A percentile compares a stretch with the other conserved stretches of the same genome.
Evolutionary conservation across 2,888 invertebrate genomes (phyloP).

Genomic region (Aromia moschata): DNA sequence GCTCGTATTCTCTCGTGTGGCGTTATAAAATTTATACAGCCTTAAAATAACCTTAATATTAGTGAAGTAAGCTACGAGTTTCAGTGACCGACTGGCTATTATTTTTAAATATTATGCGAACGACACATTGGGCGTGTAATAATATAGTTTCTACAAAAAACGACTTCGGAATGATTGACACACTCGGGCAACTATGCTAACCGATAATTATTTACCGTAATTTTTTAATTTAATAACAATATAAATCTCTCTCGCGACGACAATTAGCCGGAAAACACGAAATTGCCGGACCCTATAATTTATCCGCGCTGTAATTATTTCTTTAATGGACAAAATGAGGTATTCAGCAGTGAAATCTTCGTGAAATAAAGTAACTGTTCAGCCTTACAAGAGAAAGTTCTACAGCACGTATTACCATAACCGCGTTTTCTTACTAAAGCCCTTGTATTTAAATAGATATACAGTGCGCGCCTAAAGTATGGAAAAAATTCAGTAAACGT

Average conservation of each 20-base stretch:
- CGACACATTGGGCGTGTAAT: not conserved
- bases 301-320: not conserved
- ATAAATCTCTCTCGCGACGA: not conserved
- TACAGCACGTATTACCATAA: not conserved
- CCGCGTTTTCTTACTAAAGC: too few relatives aligned
- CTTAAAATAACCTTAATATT: not conserved
- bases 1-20: too few relatives aligned
- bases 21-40: not conserved
- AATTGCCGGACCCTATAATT: not conserved
- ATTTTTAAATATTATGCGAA: not conserved
- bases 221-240: slow-evolving; percentile 4
- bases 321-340: not conserved
- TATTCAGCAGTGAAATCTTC: not conserved
- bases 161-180: slow-evolving; percentile 5
- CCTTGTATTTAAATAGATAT: too few relatives aligned
- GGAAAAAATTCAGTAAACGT: too few relatives aligned
- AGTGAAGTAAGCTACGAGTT: not conserved
- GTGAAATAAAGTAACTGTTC: not conserved
- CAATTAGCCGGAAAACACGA: not conserved
- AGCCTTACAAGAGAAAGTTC: not conserved
- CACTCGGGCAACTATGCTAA: slow-evolving; percentile 8
- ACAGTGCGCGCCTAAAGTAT: too few relatives aligned
- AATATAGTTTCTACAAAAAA: slow-evolving; percentile 2
- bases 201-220: slow-evolving; percentile 9
- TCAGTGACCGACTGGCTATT: not conserved